phyloP scores from a whole-genome alignment of 2,113 vertebrate species.

The Pseudonaja textilis region DNA sequence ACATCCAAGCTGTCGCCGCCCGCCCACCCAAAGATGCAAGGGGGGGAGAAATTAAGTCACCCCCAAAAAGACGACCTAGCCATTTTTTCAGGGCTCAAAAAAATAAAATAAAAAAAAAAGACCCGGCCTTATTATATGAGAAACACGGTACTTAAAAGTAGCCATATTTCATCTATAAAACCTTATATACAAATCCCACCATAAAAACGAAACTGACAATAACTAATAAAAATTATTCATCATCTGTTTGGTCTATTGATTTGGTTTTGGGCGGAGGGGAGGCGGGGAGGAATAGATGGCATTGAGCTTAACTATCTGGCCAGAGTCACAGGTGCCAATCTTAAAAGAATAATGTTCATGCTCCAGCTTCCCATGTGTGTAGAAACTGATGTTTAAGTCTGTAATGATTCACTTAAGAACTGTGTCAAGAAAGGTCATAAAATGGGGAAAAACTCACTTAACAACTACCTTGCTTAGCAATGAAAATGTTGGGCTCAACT shows the following conservation, averaged over 20 bases:
- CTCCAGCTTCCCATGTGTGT: background rate
- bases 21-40: no score
- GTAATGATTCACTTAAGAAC: no score
- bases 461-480: no score
- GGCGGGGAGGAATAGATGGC: background rate
- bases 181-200: background rate
- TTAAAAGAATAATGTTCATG: background rate
- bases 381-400: background rate
- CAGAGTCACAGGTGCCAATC: background rate
- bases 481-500: no score
- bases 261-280: background rate
- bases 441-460: no score
- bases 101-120: no score
- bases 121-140: no score
- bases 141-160: background rate
- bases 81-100: no score
- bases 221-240: background rate
- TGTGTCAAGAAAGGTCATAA: no score
- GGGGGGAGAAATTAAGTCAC: no score
- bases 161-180: background rate
- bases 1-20: no score
- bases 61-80: no score
- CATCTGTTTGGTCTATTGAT: background rate
- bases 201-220: background rate
- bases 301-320: background rate